Evolutionary conservation across 2,113 vertebrate species (phyloP).

Genomic region (Syngnathoides biaculeatus): DNA sequence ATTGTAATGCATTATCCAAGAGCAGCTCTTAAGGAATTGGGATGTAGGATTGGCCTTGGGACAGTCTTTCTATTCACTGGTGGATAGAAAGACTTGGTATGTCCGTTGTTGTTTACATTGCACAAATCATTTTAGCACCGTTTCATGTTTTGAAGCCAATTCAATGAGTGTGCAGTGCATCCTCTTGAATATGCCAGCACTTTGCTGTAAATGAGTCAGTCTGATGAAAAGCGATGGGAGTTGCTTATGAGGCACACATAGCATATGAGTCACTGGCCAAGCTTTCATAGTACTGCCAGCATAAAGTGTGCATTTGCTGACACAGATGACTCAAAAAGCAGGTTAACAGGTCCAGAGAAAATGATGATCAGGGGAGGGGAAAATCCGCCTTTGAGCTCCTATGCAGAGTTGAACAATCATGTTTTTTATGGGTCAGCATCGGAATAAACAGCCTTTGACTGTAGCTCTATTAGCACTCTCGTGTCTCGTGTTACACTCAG

Average conservation of each 20-base stretch:
- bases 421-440: slow-evolving; percentile 21
- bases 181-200: slow-evolving; percentile 14
- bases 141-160: not conserved
- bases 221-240: slow-evolving; percentile 4
- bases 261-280: slow-evolving; percentile 43
- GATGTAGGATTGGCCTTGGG: not conserved
- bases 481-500: not conserved
- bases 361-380: slow-evolving; percentile 22
- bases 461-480: not conserved
- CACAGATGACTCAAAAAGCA: slow-evolving; percentile 41
- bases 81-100: not conserved
- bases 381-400: slow-evolving; percentile 25
- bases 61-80: too few relatives aligned
- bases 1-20: not conserved
- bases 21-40: not conserved
- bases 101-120: not conserved
- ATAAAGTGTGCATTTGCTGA: slow-evolving; percentile 39
- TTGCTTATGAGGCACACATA: not conserved
- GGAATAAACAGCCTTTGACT: slow-evolving; percentile 19
- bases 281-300: slow-evolving; percentile 16
- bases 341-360: slow-evolving; percentile 43
- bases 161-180: not conserved
- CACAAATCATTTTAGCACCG: not conserved
- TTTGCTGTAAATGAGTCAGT: slow-evolving; percentile 35
- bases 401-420: slow-evolving; percentile 26